Base-by-base conservation (phyloP, 2,113 vertebrate genomes). In the Rhineura floridana region DNA sequence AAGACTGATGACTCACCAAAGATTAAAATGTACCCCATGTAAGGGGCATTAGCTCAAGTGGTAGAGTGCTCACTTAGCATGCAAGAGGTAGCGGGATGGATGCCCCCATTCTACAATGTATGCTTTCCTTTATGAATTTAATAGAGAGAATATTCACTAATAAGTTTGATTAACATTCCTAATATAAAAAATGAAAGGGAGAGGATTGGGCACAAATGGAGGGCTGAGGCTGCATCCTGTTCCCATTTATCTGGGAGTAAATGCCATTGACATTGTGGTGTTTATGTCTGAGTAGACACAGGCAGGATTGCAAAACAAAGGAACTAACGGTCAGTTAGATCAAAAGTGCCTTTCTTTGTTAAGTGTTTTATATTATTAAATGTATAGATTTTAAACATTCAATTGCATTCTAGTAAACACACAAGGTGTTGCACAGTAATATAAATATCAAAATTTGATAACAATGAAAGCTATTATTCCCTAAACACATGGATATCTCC, bases 31-130 rank as follows among this genome's bases (percentile, higher is more conserved):
- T 0, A 25, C 19, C 42, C 46, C 9, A 0, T 0, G 0, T 13
- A 0, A 0, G 93, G 94, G 94, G 94, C 93, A 95, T 95, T 94
- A 94, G 91, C 91, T 95, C 94, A 95, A 94, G 93, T 79, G 44
- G 62, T 52, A 86, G 63, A 79, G 70, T 10, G 46, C 75, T 86
- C 28, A 44, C 63, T 69, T 52, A 79, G 75, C 21, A 86, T 46
- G 44, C n/a, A 59, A 65, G 73, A 63, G 59, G 84, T 48, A 65
- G 42, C 11, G 44, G 62, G 55, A 80, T 80, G 15, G n/a, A 80
- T 80, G 77, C 77, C 80, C 28, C n/a, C 62, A 82, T 82, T 82
- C 80, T 82, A 39, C 55, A 82, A 9, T 75, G 9, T 10, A 44
- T 77, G 76, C 28, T 50, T 33, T 48, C 46, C 23, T 46, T 76